Conservation (phyloP, 2,888 invertebrate genomes). For the Euplagia quadripunctaria region DNA sequence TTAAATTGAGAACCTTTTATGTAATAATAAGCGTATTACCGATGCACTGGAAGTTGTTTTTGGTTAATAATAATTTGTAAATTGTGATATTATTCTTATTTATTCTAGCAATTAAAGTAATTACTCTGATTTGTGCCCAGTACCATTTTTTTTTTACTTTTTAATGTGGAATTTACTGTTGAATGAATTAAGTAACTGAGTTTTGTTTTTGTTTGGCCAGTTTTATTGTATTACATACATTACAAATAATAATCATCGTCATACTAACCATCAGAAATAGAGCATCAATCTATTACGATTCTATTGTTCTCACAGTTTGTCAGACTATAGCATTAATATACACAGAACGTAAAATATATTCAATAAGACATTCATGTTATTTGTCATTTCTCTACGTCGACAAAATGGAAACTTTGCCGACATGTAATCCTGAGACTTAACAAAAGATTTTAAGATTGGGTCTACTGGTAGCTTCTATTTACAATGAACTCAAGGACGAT, state of each 20-base stretch:
- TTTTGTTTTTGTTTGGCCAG: too few species aligned
- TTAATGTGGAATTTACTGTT: background rate
- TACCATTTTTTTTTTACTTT: background rate
- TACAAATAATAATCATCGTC: too few species aligned
- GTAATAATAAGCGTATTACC: background rate
- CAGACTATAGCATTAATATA: background rate
- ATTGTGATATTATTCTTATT: background rate
- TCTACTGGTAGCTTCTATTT: background rate
- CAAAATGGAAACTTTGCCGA: constrained; percentile 11
- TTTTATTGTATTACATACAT: background rate
- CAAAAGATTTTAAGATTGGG: constrained; percentile 19
- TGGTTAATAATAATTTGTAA: background rate
- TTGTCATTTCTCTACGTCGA: background rate
- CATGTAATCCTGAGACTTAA: constrained; percentile 14
- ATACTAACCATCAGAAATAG: background rate
- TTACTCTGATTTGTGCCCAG: background rate
- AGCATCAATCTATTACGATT: background rate
- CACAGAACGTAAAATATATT: background rate
- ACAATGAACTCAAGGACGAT: too few species aligned
- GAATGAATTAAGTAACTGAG: background rate
- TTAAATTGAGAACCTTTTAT: background rate
- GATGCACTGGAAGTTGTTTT: background rate
- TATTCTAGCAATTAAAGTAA: background rate
- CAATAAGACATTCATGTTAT: background rate
- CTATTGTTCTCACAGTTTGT: background rate